Percentiles rank a stretch among this genome's conserved stretches.
Evolutionary conservation across 2,797 vertebrate species (phyloP).

Genomic region (Liparis tanakae): DNA sequence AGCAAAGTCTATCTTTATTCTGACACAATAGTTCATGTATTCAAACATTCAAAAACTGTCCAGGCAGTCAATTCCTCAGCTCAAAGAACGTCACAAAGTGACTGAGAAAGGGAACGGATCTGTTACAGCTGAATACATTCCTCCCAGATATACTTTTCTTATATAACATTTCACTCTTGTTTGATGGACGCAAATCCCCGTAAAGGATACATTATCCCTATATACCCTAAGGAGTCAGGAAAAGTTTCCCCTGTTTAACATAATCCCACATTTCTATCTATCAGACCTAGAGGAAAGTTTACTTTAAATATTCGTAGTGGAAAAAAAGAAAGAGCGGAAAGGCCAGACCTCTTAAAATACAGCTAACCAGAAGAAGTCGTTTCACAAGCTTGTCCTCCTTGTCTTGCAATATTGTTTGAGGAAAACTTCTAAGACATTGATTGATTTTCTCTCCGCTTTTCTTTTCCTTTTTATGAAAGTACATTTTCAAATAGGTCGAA

Average conservation of each 20-base stretch:
- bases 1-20: constrained; percentile 60
- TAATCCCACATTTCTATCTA: constrained; percentile 77
- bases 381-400: background rate
- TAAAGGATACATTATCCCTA: constrained; percentile 75
- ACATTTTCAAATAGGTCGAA: background rate
- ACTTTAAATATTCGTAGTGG: constrained; percentile 44
- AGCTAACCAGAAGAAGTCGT: constrained; percentile 4
- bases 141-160: constrained; percentile 77
- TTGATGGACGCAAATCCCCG: constrained; percentile 79
- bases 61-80: constrained; percentile 68
- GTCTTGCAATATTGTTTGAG: background rate
- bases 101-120: constrained; percentile 69
- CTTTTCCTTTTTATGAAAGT: background rate
- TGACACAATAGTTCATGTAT: constrained; percentile 53
- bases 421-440: constrained; percentile 1
- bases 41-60: constrained; percentile 68
- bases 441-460: background rate
- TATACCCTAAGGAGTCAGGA: constrained; percentile 63
- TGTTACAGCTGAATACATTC: constrained; percentile 74
- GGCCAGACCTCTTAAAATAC: constrained; percentile 30
- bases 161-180: constrained; percentile 78
- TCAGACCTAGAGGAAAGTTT: constrained; percentile 57
- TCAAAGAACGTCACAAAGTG: constrained; percentile 68
- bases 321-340: constrained; percentile 60
- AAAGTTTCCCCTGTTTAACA: constrained; percentile 71